Conservation (phyloP, 2,888 invertebrate genomes). For the Mythimna albipuncta region DNA sequence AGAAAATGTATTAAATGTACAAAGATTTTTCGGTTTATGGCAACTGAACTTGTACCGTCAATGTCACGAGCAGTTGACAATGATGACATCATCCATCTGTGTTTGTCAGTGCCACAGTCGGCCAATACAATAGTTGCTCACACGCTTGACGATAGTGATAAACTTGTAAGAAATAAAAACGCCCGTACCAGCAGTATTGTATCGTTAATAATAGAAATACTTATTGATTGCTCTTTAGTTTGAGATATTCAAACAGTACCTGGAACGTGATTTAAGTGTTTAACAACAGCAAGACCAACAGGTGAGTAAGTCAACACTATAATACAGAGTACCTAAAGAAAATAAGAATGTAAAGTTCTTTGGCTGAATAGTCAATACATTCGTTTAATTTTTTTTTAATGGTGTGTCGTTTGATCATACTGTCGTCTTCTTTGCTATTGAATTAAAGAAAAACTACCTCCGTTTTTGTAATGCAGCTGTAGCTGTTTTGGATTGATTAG, state of each 20-base stretch:
- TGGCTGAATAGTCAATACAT: not conserved
- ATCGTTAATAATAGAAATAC: not conserved
- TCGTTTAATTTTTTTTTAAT: slow-evolving; percentile 3
- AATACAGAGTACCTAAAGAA: slow-evolving; percentile 11
- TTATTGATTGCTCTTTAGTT: not conserved
- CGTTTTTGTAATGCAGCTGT: not conserved
- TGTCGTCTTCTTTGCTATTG: not conserved
- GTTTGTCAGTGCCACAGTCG: not conserved
- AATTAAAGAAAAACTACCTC: not conserved
- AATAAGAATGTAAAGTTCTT: slow-evolving; percentile 14
- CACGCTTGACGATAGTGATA: not conserved
- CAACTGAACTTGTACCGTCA: slow-evolving; percentile 13
- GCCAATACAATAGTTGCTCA: not conserved
- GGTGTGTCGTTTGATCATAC: not conserved
- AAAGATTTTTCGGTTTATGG: not conserved
- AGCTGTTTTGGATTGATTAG: not conserved
- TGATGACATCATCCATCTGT: slow-evolving; percentile 20
- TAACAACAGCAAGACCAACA: slow-evolving; percentile 30
- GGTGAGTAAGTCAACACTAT: slow-evolving; percentile 42
- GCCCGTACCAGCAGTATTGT: not conserved
- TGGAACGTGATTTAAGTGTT: not conserved
- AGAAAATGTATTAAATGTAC: not conserved
- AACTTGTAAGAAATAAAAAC: slow-evolving; percentile 9
- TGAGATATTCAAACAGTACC: not conserved
- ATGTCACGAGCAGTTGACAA: not conserved